phyloP scores from a whole-genome alignment of 2,113 vertebrate species.

The Corydoras sp. region DNA sequence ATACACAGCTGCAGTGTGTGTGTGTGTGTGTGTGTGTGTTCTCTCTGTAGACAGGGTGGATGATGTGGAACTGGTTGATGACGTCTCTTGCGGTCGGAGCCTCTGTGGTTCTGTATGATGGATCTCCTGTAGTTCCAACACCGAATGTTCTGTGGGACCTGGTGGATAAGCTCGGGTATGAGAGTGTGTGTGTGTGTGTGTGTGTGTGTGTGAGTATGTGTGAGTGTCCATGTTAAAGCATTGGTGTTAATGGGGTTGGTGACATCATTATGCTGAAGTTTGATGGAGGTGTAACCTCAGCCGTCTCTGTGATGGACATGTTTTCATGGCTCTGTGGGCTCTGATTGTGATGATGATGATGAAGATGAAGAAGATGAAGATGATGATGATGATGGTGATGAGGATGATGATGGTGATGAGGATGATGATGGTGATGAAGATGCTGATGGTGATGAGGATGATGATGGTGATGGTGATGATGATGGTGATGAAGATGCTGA shows the following conservation, averaged over 20 bases:
- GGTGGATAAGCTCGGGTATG: slow-evolving; percentile 88
- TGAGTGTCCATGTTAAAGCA: background rate
- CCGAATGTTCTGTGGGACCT: slow-evolving; percentile 89
- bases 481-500: background rate
- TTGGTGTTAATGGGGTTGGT: background rate
- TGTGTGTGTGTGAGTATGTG: slow-evolving; percentile 3
- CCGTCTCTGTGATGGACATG: slow-evolving; percentile 15
- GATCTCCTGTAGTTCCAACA: slow-evolving; percentile 86
- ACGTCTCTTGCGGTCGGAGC: slow-evolving; percentile 82
- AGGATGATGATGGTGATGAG: background rate
- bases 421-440: background rate
- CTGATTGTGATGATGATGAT: background rate
- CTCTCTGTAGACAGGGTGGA: slow-evolving; percentile 83
- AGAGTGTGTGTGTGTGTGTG: slow-evolving; percentile 11
- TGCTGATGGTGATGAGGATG: background rate
- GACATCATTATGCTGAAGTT: background rate
- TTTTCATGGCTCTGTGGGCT: background rate
- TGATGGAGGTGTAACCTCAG: slow-evolving; percentile 1
- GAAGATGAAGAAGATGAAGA: too few species aligned
- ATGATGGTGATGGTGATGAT: background rate
- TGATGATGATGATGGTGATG: too few species aligned
- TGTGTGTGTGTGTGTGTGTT: background rate
- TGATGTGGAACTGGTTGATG: slow-evolving; percentile 99
- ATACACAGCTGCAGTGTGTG: too few species aligned
- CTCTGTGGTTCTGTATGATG: slow-evolving; percentile 88